Base-by-base conservation (phyloP, 2,888 invertebrate genomes). In the Calephelis perditalis region DNA sequence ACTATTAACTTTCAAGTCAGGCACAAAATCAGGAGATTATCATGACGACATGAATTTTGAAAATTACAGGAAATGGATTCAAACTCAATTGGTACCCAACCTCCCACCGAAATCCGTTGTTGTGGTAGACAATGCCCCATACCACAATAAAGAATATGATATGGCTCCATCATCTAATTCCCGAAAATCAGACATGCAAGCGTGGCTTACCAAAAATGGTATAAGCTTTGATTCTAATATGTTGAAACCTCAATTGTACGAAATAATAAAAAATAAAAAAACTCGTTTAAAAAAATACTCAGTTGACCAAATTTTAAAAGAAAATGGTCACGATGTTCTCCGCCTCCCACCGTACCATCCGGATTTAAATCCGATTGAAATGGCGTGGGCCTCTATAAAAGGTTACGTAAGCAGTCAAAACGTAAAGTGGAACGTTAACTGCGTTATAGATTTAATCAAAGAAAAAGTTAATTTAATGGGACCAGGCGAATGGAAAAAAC, bases 191-290 rank as follows among this genome's bases (percentile, higher is more conserved):
- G 46, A 46, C n/a, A n/a, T 46, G 46, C 46, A 46, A 46, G 46
- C 11, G 46, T 37, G 37, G 37, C 37, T 37, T 7, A 37, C 37
- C 7, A 37, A 37, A 37, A 7, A 37, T 37, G n/a, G 46, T n/a
- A 46, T 46, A 46, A 46, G n/a, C 46, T 46, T 46, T 46, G n/a
- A 46, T 46, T 46, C n/a, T 11, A 46, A 46, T 46, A 46, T 46
- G 46, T n/a, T 46, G 46, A 46, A 46, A 46, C 46, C 46, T 46
- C 46, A 46, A 46, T 46, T n/a, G n/a, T 46, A 46, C 46, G n/a
- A 46, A 11, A 11, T 46, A 46, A 46, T 46, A 46, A 46, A 46
- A 46, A 46, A 46, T n/a, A 46, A 11, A 46, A 46, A 46, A 46
- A 11, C n/a, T n/a, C n/a, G 11, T 46, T 46, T n/a, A 46, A 46